A percentile compares a stretch with the other conserved stretches of the same genome.
Evolutionary conservation across 2,113 vertebrate genomes (phyloP).

Genomic region (Spilogale gracilis): DNA sequence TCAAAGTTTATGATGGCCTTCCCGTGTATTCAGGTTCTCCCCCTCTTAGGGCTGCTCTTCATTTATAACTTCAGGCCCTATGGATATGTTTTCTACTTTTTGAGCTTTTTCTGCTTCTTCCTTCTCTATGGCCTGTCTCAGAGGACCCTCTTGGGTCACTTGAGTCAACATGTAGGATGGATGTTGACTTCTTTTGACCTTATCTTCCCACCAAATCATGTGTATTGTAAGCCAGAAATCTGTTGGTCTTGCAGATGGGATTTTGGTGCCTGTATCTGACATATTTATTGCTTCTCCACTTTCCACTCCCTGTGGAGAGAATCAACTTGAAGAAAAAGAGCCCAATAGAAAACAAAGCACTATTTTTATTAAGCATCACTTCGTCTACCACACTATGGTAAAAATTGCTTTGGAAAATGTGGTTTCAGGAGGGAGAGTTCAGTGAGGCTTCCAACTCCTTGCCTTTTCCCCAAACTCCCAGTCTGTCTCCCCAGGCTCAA

Average conservation of each 20-base stretch:
- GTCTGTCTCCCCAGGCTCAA: not conserved
- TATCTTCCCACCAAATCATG: not conserved
- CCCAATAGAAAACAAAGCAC: not conserved
- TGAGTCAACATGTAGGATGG: not conserved
- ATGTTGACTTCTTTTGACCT: not conserved
- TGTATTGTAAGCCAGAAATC: not conserved
- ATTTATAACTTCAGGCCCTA: not conserved
- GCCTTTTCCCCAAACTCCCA: not conserved
- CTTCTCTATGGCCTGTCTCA: not conserved
- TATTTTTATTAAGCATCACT: not conserved
- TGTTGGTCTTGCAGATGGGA: not conserved
- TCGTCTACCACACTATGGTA: not conserved
- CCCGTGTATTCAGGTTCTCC: not conserved
- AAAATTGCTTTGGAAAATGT: not conserved
- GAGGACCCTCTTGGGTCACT: not conserved
- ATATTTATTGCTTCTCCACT: not conserved
- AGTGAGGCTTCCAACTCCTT: not conserved
- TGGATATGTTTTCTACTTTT: not conserved
- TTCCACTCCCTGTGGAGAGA: not conserved
- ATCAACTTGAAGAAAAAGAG: not conserved
- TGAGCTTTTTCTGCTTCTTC: not conserved
- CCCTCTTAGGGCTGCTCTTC: not conserved
- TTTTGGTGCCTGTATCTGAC: not conserved
- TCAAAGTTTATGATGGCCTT: rapidly evolving
- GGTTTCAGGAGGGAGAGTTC: not conserved